Conservation (phyloP, 2,888 invertebrate genomes). For the Selenia dentaria region DNA sequence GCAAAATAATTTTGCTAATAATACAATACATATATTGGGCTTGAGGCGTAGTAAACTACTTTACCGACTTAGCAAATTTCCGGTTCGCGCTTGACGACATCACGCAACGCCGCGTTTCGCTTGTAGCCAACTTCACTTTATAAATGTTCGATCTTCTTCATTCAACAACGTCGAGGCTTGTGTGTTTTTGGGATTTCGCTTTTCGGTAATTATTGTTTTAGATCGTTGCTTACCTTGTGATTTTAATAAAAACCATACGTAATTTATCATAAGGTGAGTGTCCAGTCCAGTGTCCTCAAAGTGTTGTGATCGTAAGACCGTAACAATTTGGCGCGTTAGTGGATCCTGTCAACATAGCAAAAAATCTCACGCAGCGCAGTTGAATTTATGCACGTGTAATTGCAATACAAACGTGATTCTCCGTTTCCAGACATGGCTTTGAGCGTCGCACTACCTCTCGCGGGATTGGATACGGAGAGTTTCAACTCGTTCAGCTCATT, state of each 20-base stretch:
- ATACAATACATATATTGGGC: no score
- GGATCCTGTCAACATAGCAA: slow-evolving; percentile 76
- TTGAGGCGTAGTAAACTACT: slow-evolving; percentile 70
- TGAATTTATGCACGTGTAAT: slow-evolving; percentile 77
- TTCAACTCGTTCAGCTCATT: slow-evolving; percentile 78
- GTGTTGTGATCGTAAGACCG: slow-evolving; percentile 49
- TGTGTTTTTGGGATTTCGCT: slow-evolving; percentile 75
- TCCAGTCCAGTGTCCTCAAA: slow-evolving; percentile 34
- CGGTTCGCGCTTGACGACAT: slow-evolving; percentile 77
- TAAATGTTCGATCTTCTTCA: slow-evolving; percentile 81
- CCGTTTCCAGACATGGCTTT: slow-evolving; percentile 84
- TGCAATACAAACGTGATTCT: slow-evolving; percentile 62
- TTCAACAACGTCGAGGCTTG: slow-evolving; percentile 79
- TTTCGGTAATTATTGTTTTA: slow-evolving; percentile 80
- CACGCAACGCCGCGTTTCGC: slow-evolving; percentile 70
- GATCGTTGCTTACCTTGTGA: slow-evolving; percentile 46
- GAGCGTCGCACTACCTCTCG: slow-evolving; percentile 85
- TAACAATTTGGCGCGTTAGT: slow-evolving; percentile 76
- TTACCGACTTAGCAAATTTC: slow-evolving; percentile 65
- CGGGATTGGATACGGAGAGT: slow-evolving; percentile 82
- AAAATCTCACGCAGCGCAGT: slow-evolving; percentile 65
- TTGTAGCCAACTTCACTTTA: slow-evolving; percentile 72
- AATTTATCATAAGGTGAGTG: slow-evolving; percentile 52
- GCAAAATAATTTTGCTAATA: no score
- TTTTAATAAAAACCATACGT: slow-evolving; percentile 39